phyloP scores from a whole-genome alignment of 2,797 vertebrate species.

The Sebastiscus tertius region DNA sequence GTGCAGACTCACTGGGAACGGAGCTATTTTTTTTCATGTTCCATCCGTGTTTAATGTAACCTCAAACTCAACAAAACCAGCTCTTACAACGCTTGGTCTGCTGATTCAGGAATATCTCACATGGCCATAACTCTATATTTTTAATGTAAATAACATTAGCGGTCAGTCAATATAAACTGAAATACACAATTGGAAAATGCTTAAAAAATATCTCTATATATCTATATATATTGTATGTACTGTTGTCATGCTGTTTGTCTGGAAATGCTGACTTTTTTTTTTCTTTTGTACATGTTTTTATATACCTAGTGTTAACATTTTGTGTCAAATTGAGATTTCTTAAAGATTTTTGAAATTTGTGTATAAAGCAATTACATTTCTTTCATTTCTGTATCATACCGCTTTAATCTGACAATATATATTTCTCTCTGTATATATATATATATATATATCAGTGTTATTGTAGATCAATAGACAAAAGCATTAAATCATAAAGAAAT shows the following conservation, averaged over 20 bases:
- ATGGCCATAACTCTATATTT: constrained; percentile 48
- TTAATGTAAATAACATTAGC: constrained; percentile 50
- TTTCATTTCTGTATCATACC: constrained; percentile 45
- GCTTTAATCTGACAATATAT: constrained; percentile 43
- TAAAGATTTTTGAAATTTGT: constrained; percentile 43
- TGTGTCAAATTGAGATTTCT: constrained; percentile 49
- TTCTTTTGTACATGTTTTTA: constrained; percentile 69
- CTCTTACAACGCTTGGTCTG: constrained; percentile 26
- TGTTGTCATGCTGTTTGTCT: constrained; percentile 53
- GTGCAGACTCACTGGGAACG: constrained; percentile 16
- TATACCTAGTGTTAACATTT: constrained; percentile 64
- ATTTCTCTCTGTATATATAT: background rate
- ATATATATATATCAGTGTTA: constrained; percentile 53
- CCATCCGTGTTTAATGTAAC: background rate
- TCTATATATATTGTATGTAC: constrained; percentile 9
- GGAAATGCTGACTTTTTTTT: constrained; percentile 48
- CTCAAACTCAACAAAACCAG: constrained; percentile 40
- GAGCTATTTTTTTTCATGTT: constrained; percentile 27
- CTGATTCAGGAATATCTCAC: constrained; percentile 70
- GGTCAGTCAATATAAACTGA: constrained; percentile 36
- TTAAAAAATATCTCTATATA: background rate
- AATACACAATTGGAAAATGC: constrained; percentile 49
- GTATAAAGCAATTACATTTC: constrained; percentile 41
- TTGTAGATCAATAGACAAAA: constrained; percentile 43
- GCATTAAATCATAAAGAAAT: constrained; percentile 58